Conservation (phyloP, 2,113 vertebrate species). For the Catagonus wagneri region DNA sequence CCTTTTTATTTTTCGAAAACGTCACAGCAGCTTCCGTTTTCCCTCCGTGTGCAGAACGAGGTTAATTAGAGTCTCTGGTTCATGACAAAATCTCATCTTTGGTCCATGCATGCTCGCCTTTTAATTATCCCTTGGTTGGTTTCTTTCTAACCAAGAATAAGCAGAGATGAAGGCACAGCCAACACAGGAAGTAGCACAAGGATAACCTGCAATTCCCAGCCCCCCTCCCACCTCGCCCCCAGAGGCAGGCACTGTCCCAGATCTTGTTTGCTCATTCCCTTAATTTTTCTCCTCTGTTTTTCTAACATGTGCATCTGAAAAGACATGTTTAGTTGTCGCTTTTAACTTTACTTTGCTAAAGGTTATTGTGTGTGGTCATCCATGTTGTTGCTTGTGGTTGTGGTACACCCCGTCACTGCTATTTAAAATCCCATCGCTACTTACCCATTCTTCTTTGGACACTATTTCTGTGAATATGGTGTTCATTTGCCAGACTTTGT, state of each 20-base stretch:
- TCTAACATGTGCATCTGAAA: neutral
- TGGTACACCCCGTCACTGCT: neutral
- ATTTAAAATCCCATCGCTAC: neutral
- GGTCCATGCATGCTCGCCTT: neutral
- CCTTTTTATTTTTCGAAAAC: neutral
- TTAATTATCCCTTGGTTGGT: neutral
- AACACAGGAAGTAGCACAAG: neutral
- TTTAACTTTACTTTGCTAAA: constrained; percentile 9
- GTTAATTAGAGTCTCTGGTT: neutral
- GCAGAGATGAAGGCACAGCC: neutral
- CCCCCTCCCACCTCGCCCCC: neutral
- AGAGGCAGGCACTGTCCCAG: neutral
- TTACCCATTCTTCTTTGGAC: neutral
- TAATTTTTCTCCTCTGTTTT: neutral
- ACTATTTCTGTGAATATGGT: neutral
- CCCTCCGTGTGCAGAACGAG: neutral
- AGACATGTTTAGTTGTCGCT: neutral
- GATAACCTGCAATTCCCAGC: neutral
- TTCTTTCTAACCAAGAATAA: constrained; percentile 14
- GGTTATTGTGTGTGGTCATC: neutral
- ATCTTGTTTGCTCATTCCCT: neutral
- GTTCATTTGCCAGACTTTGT: neutral
- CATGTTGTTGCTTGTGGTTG: neutral
- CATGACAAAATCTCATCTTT: neutral
- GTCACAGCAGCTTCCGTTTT: neutral